These are phyloP conservation scores for Oscheius sp. DNA, from an alignment of 2,888 invertebrate species.

Conservation along the genomic window DNA sequence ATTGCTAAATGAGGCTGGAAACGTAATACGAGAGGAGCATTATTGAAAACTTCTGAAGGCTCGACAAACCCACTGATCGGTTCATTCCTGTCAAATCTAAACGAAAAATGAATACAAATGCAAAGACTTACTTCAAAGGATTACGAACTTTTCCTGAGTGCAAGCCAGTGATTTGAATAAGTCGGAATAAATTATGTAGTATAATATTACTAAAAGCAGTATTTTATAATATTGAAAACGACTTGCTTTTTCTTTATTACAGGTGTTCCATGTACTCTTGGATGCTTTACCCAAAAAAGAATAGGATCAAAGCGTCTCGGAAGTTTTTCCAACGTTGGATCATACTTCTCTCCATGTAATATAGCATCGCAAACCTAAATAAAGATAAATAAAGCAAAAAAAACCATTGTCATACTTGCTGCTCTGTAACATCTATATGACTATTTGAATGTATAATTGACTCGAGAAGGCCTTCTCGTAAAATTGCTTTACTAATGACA, in stretches of 20 bases:
- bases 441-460: slow-evolving; percentile 42
- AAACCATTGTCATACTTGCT: slow-evolving; percentile 34
- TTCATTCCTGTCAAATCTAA: slow-evolving; percentile 46
- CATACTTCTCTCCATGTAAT: slow-evolving; percentile 64
- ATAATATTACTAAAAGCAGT: slow-evolving; percentile 63
- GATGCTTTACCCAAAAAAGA: slow-evolving; percentile 66
- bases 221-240: background rate
- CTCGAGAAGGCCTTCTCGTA: slow-evolving; percentile 54
- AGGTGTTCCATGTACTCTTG: slow-evolving; percentile 62
- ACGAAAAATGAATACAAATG: slow-evolving; percentile 16
- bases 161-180: slow-evolving; percentile 52
- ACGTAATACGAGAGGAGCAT: slow-evolving; percentile 61
- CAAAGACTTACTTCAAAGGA: slow-evolving; percentile 41
- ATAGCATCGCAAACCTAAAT: slow-evolving; percentile 60
- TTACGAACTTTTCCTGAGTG: slow-evolving; percentile 38
- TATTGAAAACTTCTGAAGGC: slow-evolving; percentile 42
- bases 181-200: slow-evolving; percentile 62
- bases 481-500: slow-evolving; percentile 54
- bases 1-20: slow-evolving; percentile 64
- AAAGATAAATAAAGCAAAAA: background rate
- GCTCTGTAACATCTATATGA: slow-evolving; percentile 45
- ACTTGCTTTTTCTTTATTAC: slow-evolving; percentile 63
- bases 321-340: slow-evolving; percentile 64
- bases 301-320: slow-evolving; percentile 64
- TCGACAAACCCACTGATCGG: slow-evolving; percentile 52